These are phyloP conservation scores for Calliphora vomitoria DNA, from an alignment of 2,888 invertebrate genomes.

Conservation along the genomic window DNA sequence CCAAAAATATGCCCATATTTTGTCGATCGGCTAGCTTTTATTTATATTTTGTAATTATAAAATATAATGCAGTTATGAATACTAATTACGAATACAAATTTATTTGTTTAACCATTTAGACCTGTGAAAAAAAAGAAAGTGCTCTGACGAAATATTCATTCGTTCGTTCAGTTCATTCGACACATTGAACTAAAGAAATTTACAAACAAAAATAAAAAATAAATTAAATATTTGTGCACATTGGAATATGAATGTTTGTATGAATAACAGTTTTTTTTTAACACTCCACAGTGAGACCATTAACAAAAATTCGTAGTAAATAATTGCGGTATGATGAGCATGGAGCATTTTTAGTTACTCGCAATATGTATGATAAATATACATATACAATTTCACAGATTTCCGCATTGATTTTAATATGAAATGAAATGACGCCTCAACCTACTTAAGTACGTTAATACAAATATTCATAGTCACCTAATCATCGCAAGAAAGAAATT, in stretches of 20 bases:
- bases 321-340: background rate
- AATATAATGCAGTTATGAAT: constrained; percentile 64
- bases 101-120: constrained; percentile 63
- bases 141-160: constrained; percentile 63
- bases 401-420: constrained; percentile 34
- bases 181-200: constrained; percentile 22
- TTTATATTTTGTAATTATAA: constrained; percentile 10
- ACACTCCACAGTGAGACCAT: background rate
- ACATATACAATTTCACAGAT: background rate
- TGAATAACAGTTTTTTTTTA: background rate
- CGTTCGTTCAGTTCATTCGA: background rate
- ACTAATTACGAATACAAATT: constrained; percentile 58
- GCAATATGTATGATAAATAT: constrained; percentile 23
- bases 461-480: background rate
- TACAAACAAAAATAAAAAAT: background rate
- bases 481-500: background rate
- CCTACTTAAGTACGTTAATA: background rate
- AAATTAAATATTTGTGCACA: constrained; percentile 46
- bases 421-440: constrained; percentile 22
- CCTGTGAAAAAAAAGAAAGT: constrained; percentile 68
- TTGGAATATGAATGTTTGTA: background rate
- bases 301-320: background rate
- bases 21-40: constrained; percentile 34
- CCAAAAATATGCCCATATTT: constrained; percentile 32
- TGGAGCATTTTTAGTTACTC: background rate